Base-by-base conservation (phyloP, 2,797 vertebrate species). In the Urosaurus nigricauda region DNA sequence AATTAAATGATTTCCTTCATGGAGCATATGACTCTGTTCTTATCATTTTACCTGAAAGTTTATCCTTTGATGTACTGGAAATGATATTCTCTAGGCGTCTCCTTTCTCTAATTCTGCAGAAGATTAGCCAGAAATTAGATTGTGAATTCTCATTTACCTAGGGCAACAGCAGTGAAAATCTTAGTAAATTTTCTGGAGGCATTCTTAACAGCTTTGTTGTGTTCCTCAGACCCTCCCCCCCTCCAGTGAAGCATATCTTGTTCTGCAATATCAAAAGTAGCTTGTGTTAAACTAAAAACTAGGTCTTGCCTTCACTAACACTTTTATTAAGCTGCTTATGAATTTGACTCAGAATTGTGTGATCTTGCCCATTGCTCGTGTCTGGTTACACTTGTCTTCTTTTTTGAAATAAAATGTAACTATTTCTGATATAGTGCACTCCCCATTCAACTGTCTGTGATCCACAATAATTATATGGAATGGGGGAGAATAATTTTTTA, bases 101-200 rank as follows among this genome's bases (percentile, higher is more conserved):
- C 13, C 19, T 82, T 56, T 75, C 71, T 89, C 88, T 68, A 89
- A 8, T 53, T 89, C 88, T 89, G 88, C 47, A 86, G 51, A 89
- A 86, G 53, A 86, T 81, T 89, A 26, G 82, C 63, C 29, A 79
- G 32, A 51, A 79, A 78, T 88, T 79, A 84, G 60, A 79, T 26
- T 32, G 47, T 78, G 12, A 60, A 37, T 19, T 2, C 32, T 17
- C 53, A n/a, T 58, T 3, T 71, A 5, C 29, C 21, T 11, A 13
- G 3, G 24, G 24, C 4, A 70, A 37, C 40, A 82, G 12, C 29
- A 70, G 16, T 74, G 47, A 12, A 85, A 82, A 43, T 70, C n/a
- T 26, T 78, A 37, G 12, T 53, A 2, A 14, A n/a, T 19, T 68
- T 43, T 37, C 40, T 65, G 5, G 53, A 75, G 43, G 63, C 24